Base-by-base conservation (phyloP, 92 coral and sea anemone genomes). In the Ricordea florida region DNA sequence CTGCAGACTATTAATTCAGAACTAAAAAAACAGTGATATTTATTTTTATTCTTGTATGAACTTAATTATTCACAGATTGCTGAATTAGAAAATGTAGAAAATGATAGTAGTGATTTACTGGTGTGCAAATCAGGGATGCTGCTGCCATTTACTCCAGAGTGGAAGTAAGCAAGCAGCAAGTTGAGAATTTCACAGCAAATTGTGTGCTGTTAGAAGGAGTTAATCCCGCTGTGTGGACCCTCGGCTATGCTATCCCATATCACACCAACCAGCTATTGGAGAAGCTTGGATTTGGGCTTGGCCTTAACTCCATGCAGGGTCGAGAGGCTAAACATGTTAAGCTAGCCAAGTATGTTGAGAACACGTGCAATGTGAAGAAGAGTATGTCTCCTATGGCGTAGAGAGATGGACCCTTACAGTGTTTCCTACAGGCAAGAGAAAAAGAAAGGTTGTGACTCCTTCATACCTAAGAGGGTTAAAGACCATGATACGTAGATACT, bases 291-390 rank as follows among this genome's bases (percentile, higher is more conserved):
- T 72, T 28, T 78, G 93, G 93, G 13, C 74, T 78, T 7, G 89
- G 93, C 24, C 47, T 88, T 1, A 88, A 88, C 62, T 65, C 89
- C 0, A 83, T 78, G 87, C 93, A 84, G 76, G 76, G 84, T 1
- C 23, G 89, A 4, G 89, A 88, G 40, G 83, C 89, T 10, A 89
- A 88, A 36, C 87, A 84, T 55, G 76, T 83, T 11, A 68, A 84
- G 47, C 41, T 84, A 37, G 87, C 86, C 3, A 68, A 28, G 56
- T 83, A 88, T 40, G 55, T 80, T 2, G 53, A 72, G 44, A 88
- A 83, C 25, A 78, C 89, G 10, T 88, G 86, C 70, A 88, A 88
- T 83, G 76, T 59, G 27, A 66, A 30, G 57, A 88, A 88, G 47
- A 17, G 40, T n/a, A n/a, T 60, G 62, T 3, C 21, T 81, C 28